A percentile compares a stretch with the other conserved stretches of the same genome.
Evolutionary conservation across 2,888 invertebrate species (phyloP).

Genomic region (Papilio demoleus): DNA sequence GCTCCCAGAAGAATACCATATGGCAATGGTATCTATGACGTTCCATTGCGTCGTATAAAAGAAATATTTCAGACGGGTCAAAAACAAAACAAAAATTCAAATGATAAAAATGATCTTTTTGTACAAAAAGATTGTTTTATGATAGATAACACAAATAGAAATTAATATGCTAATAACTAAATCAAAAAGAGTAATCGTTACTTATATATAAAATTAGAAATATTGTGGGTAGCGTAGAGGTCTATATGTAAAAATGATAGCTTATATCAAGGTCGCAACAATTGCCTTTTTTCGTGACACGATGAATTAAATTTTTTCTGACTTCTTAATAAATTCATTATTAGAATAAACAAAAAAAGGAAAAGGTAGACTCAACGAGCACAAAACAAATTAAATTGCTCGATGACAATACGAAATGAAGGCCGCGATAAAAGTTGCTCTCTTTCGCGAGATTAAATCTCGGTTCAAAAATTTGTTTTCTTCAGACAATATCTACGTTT

Average conservation of each 20-base stretch:
- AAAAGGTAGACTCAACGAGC: constrained; percentile 9
- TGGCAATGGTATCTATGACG: too few relatives aligned
- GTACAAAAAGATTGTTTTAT: too few relatives aligned
- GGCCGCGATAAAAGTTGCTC: constrained; percentile 45
- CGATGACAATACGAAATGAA: constrained; percentile 54
- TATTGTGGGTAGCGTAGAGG: too few relatives aligned
- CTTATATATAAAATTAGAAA: too few relatives aligned
- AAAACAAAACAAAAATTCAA: too few relatives aligned
- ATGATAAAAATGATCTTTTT: too few relatives aligned
- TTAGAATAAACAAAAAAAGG: constrained; percentile 24
- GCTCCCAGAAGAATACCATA: too few relatives aligned
- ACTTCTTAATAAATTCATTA: constrained; percentile 26
- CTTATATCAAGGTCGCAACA: not conserved
- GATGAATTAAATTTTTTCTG: not conserved
- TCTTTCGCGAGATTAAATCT: constrained; percentile 53
- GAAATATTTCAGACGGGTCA: too few relatives aligned
- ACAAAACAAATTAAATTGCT: constrained; percentile 47
- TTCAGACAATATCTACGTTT: constrained; percentile 37
- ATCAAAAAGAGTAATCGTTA: too few relatives aligned
- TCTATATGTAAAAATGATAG: not conserved
- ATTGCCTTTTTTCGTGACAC: not conserved
- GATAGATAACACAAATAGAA: too few relatives aligned
- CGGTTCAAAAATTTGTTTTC: constrained; percentile 48
- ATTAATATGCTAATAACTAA: too few relatives aligned
- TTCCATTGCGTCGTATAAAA: too few relatives aligned